These are phyloP conservation scores for Dicranocentrus wangi DNA, from an alignment of 2,888 invertebrate species.

Conservation along the genomic window DNA sequence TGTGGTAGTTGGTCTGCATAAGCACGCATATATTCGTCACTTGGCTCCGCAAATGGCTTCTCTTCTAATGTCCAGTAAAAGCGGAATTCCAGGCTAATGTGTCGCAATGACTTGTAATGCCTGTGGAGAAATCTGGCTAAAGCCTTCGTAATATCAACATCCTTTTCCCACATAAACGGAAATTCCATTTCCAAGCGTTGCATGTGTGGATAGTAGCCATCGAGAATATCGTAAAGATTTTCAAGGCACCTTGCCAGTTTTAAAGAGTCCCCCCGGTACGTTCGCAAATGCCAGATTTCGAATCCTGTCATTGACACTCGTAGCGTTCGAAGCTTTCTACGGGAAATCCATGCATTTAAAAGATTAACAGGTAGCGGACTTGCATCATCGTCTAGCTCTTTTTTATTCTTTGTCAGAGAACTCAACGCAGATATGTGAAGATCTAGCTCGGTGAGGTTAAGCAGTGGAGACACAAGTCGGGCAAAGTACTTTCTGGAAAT, in stretches of 20 bases:
- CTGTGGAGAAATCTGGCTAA: slow-evolving; percentile 31
- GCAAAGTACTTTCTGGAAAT: slow-evolving; percentile 32
- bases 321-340: no score
- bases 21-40: slow-evolving; percentile 44
- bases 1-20: slow-evolving; percentile 46
- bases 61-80: slow-evolving; percentile 52
- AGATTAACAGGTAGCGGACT: no score
- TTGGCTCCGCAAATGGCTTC: slow-evolving; percentile 43
- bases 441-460: no score
- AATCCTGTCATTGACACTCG: slow-evolving; percentile 44
- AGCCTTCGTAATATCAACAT: slow-evolving; percentile 47
- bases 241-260: slow-evolving; percentile 46
- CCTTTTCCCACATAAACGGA: slow-evolving; percentile 49
- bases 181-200: slow-evolving; percentile 41
- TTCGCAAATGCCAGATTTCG: slow-evolving; percentile 50
- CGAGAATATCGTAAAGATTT: slow-evolving; percentile 50
- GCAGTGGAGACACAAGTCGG: slow-evolving; percentile 21
- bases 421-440: no score
- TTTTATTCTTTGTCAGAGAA: no score
- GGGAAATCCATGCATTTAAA: no score
- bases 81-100: slow-evolving; percentile 46
- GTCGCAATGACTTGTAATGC: slow-evolving; percentile 27
- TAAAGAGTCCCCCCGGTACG: slow-evolving; percentile 33
- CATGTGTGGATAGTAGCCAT: slow-evolving; percentile 31
- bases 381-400: no score